These are phyloP conservation scores for Corydoras maculifer DNA, from an alignment of 2,113 vertebrate genomes.

Conservation along the genomic window DNA sequence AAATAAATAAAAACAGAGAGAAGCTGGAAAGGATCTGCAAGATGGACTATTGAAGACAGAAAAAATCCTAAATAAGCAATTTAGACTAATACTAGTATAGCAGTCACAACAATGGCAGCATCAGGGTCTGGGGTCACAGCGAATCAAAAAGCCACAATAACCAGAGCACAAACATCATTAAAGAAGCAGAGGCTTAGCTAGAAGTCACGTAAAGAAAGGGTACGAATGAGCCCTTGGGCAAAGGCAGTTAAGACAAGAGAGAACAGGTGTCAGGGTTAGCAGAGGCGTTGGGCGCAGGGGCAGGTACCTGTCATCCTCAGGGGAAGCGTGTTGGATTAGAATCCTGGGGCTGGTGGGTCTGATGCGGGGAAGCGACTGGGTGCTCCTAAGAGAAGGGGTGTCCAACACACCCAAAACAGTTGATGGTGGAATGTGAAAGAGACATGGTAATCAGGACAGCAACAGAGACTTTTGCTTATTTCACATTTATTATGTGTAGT, in stretches of 20 bases:
- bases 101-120: slow-evolving; percentile 26
- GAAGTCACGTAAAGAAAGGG: slow-evolving; percentile 23
- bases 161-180: slow-evolving; percentile 19
- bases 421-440: slow-evolving; percentile 45
- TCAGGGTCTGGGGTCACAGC: slow-evolving; percentile 15
- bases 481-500: slow-evolving; percentile 9
- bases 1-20: neutral
- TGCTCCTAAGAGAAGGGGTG: slow-evolving; percentile 61
- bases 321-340: slow-evolving; percentile 95
- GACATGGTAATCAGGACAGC: slow-evolving; percentile 41
- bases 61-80: slow-evolving; percentile 11
- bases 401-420: slow-evolving; percentile 42
- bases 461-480: slow-evolving; percentile 16
- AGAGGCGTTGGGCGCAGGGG: slow-evolving; percentile 53
- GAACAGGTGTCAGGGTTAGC: slow-evolving; percentile 50
- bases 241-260: slow-evolving; percentile 30
- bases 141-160: slow-evolving; percentile 33
- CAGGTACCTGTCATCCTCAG: slow-evolving; percentile 91
- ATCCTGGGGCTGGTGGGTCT: slow-evolving; percentile 95
- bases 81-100: slow-evolving; percentile 11
- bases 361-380: slow-evolving; percentile 89
- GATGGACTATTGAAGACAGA: neutral
- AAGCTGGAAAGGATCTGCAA: slow-evolving; percentile 1
- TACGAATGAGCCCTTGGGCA: slow-evolving; percentile 8
- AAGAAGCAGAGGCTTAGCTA: slow-evolving; percentile 25